Percentiles rank a stretch among this genome's conserved stretches.
Evolutionary conservation across 2,113 vertebrate genomes (phyloP).

Genomic region (Scortum barcoo): DNA sequence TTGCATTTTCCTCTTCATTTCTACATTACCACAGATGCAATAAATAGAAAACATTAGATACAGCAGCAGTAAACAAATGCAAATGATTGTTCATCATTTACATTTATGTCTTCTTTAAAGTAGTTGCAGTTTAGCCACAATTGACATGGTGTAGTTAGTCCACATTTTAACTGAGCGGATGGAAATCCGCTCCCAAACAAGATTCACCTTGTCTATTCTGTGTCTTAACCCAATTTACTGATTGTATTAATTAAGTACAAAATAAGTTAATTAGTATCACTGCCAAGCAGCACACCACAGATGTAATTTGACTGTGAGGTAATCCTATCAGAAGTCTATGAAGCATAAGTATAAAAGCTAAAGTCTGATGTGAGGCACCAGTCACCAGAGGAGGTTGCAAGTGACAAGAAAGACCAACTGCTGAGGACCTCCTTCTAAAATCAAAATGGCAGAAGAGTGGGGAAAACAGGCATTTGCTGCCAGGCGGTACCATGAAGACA

Average conservation of each 20-base stretch:
- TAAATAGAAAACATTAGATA: too few species aligned
- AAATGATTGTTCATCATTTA: too few species aligned
- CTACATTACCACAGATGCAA: too few species aligned
- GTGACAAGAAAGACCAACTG: conserved; percentile 34
- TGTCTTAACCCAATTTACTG: conserved; percentile 63
- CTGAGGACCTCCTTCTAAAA: conserved; percentile 36
- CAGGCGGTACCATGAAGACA: conserved; percentile 83
- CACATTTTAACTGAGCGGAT: conserved; percentile 2
- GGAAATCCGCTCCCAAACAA: conserved; percentile 56
- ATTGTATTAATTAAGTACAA: conserved; percentile 66
- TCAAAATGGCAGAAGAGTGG: conserved; percentile 86
- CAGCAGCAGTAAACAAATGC: too few species aligned
- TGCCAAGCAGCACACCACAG: conserved; percentile 1
- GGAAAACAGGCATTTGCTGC: conserved; percentile 80
- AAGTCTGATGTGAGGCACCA: conserved; percentile 26
- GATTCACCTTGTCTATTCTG: conserved; percentile 59
- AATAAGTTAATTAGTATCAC: conserved; percentile 20
- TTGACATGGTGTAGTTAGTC: conserved; percentile 45
- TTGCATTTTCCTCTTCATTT: too few species aligned
- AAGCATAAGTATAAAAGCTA: conserved; percentile 71
- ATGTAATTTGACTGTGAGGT: conserved; percentile 54
- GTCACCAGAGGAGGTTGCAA: conserved; percentile 39
- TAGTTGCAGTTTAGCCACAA: too few species aligned
- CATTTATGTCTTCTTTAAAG: too few species aligned
- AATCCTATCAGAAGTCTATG: conserved; percentile 67